Evolutionary conservation across 2,888 invertebrate species (phyloP), one percentile per base, ranked within the genome.

Genomic region (Drosophila subquinaria): DNA sequence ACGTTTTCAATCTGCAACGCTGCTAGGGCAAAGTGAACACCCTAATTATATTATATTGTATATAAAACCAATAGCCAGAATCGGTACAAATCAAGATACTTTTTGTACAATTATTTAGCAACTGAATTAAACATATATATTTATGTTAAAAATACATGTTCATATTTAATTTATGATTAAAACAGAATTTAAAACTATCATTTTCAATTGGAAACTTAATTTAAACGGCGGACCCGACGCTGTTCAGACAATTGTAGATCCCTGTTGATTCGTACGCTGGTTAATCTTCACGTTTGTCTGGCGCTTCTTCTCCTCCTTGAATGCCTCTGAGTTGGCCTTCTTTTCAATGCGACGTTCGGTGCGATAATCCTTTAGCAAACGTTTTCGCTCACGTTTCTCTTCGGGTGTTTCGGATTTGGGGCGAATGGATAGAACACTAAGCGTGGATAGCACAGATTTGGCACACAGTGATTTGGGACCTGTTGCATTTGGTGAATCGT

Each of bases 221-320:
- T 60, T 83, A 79, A 59, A 35, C 15, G 2, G n/a, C 4, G 2
- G 13, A 10, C 35, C 2, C 3, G 11, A 5, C 38, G n/a, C 8
- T 10, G 27, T 4, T 57, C 89, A 92, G 27, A 92, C 69, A 63
- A 96, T 95, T 91, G 93, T 94, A 88, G 95, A 96, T 57, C 96
- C 96, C 90, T 96, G 96, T 71, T 96, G 93, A 91, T 96, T 96
- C 88, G 95, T 95, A 90, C 93, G 95, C 85, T 96, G 96, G 91
- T 97, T 97, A 73, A 96, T 92, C 87, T 95, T 93, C 52, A 97
- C 95, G 91, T 97, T 96, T 89, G 95, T 95, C 90, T 97, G 96
- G 4, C 95, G 93, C 87, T 96, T 96, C 93, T 96, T 96, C 89
- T 97, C 97, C 81, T 97, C 96, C 90, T 96, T 97, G 91, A 98